Evolutionary conservation across 2,797 vertebrate genomes (phyloP), one percentile per base, ranked within the genome.

Genomic region (Eleutherodactylus coqui): DNA sequence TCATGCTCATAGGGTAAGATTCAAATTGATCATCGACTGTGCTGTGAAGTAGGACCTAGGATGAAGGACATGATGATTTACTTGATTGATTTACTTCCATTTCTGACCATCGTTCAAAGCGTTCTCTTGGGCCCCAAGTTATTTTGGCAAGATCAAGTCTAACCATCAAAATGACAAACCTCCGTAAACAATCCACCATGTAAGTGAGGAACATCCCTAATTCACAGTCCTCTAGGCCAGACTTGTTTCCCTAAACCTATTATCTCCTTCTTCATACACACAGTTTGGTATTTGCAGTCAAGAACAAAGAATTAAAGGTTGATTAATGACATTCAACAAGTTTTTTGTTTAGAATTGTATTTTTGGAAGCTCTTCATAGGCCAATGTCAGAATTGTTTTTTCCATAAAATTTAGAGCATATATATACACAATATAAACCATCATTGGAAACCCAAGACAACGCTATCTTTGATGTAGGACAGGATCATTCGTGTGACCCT

Each of bases 261-360:
- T 0, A 41, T 41, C 36, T 41, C 36, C 4, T 27, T 73, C 70
- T 41, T 73, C 1, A 11, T n/a, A 45, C 5, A 38, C 21, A 45
- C 38, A 45, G 27, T 5, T 43, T 45, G 24, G 0, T 1, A 21
- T 8, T 36, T 21, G 24, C 6, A 7, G 32, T 5, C 8, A 70
- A 70, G 21, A 43, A 43, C 10, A 24, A 38, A 51, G 38, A 41
- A 1, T 0, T n/a, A 14, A 43, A 73, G 24, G 10, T 73, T 73
- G 38, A 73, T 43, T 17, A 45, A 45, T 27, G 41, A 27, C 67
- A 41, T 43, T 70, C 19, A 24, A 41, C 41, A 72, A 14, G 24
- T 69, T 60, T 73, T 41, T 73, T n/a, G n/a, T 43, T n/a, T 41
- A 73, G 38, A 73, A 11, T 73, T 73, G 67, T 41, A 69, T 69